Percentiles rank a stretch among this genome's conserved stretches.
These are phyloP conservation scores for Amphiprion clarkii DNA, from an alignment of 2,797 vertebrate genomes.

Conservation along the genomic window DNA sequence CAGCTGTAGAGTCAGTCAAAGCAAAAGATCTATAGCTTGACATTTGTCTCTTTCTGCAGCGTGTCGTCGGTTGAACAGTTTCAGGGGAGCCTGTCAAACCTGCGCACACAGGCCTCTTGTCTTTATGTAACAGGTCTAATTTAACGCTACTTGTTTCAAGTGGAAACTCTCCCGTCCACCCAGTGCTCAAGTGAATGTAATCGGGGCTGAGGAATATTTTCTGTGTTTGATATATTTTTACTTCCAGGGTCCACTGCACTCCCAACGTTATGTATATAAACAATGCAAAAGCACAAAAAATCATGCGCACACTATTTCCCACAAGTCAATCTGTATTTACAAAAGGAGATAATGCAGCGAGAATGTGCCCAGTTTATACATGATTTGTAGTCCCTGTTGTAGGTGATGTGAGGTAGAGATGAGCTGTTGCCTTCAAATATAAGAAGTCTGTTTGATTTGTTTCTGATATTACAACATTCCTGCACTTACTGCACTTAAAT, in stretches of 20 bases:
- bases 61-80: constrained; percentile 28
- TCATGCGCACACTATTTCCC: not conserved
- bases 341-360: not conserved
- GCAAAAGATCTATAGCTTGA: constrained; percentile 47
- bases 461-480: not conserved
- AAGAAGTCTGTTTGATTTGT: not conserved
- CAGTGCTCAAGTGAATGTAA: constrained; percentile 49
- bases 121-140: constrained; percentile 68
- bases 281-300: constrained; percentile 2
- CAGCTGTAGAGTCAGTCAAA: constrained; percentile 43
- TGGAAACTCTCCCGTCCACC: constrained; percentile 43
- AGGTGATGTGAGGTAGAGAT: not conserved
- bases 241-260: constrained; percentile 1
- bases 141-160: constrained; percentile 67
- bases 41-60: constrained; percentile 42
- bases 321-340: not conserved
- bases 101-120: constrained; percentile 36
- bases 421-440: not conserved
- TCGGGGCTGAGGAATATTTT: constrained; percentile 30
- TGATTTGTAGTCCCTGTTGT: not conserved
- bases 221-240: constrained; percentile 23
- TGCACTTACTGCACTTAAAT: not conserved
- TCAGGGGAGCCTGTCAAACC: constrained; percentile 37
- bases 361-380: not conserved
- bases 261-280: not conserved